Evolutionary conservation across 2,888 invertebrate species (phyloP).

Genomic region (Eristalinus aeneus): DNA sequence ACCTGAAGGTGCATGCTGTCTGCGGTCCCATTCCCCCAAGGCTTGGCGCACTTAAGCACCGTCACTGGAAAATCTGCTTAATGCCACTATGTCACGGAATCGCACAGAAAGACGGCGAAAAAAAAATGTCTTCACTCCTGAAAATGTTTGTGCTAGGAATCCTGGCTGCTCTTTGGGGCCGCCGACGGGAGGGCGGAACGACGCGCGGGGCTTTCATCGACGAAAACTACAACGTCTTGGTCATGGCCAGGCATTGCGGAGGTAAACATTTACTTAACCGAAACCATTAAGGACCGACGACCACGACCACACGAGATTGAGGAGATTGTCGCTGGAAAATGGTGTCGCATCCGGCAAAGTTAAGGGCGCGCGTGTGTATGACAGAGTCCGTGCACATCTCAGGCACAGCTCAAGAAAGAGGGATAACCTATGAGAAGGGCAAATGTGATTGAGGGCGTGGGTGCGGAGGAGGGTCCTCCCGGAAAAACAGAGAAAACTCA

Average conservation of each 20-base stretch:
- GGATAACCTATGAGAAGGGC: neutral
- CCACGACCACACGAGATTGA: constrained; percentile 46
- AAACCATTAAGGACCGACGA: constrained; percentile 24
- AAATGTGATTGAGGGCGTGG: constrained; percentile 1
- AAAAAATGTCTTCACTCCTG: neutral
- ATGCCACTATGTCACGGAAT: constrained; percentile 61
- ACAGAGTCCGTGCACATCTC: too few species aligned
- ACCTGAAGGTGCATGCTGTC: constrained; percentile 53
- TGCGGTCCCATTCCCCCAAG: constrained; percentile 20
- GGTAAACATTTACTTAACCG: constrained; percentile 65
- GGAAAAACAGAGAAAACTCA: constrained; percentile 47
- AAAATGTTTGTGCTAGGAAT: neutral
- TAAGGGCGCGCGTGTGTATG: constrained; percentile 9
- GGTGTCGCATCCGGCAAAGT: neutral
- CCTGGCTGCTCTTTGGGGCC: neutral
- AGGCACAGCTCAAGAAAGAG: neutral
- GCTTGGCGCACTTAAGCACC: constrained; percentile 12
- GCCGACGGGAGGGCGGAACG: neutral
- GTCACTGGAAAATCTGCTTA: constrained; percentile 61
- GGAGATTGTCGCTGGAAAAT: neutral
- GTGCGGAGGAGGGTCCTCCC: neutral
- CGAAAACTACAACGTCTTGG: constrained; percentile 52
- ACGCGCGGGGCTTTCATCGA: neutral
- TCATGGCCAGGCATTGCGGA: constrained; percentile 54
- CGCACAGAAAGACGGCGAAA: neutral